Evolutionary conservation across 2,797 vertebrate genomes (phyloP), one percentile per base, ranked within the genome.

Genomic region (Sebastes minor): DNA sequence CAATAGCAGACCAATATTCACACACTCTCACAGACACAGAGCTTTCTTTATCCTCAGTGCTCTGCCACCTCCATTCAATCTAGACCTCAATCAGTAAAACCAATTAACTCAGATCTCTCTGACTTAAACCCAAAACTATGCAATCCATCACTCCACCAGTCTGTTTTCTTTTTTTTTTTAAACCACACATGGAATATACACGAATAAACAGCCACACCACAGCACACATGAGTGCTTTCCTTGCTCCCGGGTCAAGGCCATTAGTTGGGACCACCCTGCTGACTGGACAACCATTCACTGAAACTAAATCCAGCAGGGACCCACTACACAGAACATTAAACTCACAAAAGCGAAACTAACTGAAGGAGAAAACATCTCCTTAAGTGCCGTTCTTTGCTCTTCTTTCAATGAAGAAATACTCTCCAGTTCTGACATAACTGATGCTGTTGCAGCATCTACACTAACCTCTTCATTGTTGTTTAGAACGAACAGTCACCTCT

Each of bases 231-330:
- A 38, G 53, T 42, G 75, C 42, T 42, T 74, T 42, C 27, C 27
- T 28, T 27, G 53, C 30, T 75, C 66, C n/a, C n/a, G 46, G 61
- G 55, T 79, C 60, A 61, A 74, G 30, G 66, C 71, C 66, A 67
- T 75, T 76, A 71, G 33, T 52, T 55, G 8, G 27, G 81, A 75
- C 76, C 76, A 71, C 71, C 81, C 66, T 75, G 76, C 71, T 75
- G 71, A 62, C 65, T 69, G 70, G n/a, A 72, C n/a, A 0, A 67
- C 55, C 56, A 66, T 55, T 49, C 28, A 57, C 38, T 70, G 71
- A 70, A 69, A 69, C 30, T 12, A 30, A 59, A 78, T 55, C 71
- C 70, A 52, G 27, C 22, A 57, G 16, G 42, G 16, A 46, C 42
- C 38, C 14, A 42, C 38, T 42, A 46, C 16, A 46, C 38, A 7